Percentiles rank a stretch among this genome's conserved stretches.
phyloP scores from a whole-genome alignment of 1,140 invertebrate genomes.

The Caenorhabditis tropicalis region DNA sequence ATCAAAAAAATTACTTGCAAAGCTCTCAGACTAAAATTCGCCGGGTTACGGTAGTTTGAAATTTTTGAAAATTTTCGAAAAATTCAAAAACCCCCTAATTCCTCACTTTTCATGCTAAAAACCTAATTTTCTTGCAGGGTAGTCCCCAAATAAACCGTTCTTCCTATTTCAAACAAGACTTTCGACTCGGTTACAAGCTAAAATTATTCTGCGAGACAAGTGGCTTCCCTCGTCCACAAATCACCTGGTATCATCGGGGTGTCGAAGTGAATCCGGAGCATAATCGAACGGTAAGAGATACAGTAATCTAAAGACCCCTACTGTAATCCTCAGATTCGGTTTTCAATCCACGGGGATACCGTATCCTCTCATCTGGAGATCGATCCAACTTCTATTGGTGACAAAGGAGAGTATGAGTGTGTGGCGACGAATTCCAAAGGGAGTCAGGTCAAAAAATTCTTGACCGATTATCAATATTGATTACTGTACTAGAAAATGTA shows the following conservation, averaged over 20 bases:
- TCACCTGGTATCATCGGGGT: constrained; percentile 36
- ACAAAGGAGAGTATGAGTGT: constrained; percentile 32
- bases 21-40: too few species aligned
- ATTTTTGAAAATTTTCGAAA: neutral
- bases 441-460: constrained; percentile 16
- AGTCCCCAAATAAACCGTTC: neutral
- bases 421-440: constrained; percentile 25
- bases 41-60: neutral
- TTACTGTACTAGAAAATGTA: neutral
- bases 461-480: constrained; percentile 30
- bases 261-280: constrained; percentile 32
- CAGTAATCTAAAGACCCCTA: too few species aligned
- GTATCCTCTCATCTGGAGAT: constrained; percentile 2
- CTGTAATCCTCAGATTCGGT: constrained; percentile 4
- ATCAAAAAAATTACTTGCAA: too few species aligned
- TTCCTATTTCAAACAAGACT: constrained; percentile 40
- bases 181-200: constrained; percentile 23
- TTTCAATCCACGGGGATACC: constrained; percentile 30
- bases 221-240: neutral
- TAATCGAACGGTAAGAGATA: neutral
- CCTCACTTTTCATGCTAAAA: too few species aligned
- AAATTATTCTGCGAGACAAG: constrained; percentile 45
- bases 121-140: too few species aligned
- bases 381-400: constrained; percentile 1
- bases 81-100: too few species aligned